phyloP scores from a whole-genome alignment of 2,113 vertebrate species.

The Odocoileus virginianus region DNA sequence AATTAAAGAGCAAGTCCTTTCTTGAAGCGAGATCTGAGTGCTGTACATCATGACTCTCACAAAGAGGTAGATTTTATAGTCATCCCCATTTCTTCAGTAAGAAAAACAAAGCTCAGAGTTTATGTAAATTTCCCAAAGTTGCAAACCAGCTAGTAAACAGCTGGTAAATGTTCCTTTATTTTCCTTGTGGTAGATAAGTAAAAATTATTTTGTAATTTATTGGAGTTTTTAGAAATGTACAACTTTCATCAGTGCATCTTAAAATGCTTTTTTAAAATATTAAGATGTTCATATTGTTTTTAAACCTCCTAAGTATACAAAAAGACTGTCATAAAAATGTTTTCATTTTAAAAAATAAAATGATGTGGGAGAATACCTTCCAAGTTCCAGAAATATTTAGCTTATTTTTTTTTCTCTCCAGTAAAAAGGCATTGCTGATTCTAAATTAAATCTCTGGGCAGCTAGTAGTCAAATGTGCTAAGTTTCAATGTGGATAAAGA shows the following conservation, averaged over 20 bases:
- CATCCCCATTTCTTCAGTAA: neutral
- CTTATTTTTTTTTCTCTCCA: neutral
- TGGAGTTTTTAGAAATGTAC: neutral
- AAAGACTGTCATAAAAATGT: neutral
- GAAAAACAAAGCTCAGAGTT: neutral
- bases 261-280: neutral
- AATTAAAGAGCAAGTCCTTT: neutral
- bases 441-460: neutral
- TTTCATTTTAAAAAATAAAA: conserved; percentile 9
- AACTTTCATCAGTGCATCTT: neutral
- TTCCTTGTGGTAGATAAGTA: neutral
- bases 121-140: neutral
- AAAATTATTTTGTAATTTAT: neutral
- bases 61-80: neutral
- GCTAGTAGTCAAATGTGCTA: neutral
- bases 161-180: neutral
- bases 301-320: neutral
- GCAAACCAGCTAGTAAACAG: neutral
- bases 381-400: neutral
- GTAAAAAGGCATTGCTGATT: neutral
- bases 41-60: neutral
- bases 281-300: neutral
- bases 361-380: neutral
- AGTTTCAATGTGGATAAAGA: conserved; percentile 8
- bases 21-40: neutral